Base-by-base conservation (phyloP, 2,113 vertebrate genomes). In the Tonatia bakeri region DNA sequence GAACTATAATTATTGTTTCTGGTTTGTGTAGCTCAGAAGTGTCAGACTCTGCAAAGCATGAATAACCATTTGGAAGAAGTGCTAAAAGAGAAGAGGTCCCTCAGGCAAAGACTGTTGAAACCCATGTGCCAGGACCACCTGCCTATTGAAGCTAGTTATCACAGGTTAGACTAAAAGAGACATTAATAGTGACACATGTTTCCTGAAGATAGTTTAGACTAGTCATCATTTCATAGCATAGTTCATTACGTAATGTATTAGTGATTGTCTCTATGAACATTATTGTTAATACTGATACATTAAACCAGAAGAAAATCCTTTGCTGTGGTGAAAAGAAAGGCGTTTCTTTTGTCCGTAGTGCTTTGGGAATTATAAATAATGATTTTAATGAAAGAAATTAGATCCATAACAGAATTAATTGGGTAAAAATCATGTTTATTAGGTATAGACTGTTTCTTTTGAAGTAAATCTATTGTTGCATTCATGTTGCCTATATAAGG, bases 11-110 rank as follows among this genome's bases (percentile, higher is more conserved):
- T 88, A 56, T 12, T 76, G 3, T 83, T 89, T 92, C 56, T 96
- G 87, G 20, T 95, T 98, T 98, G 69, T 96, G 17, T 75, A 99
- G 99, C 95, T 95, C 73, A 98, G 81, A 99, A 99, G 96, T 99
- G 98, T 3, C 91, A 99, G 10, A 87, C 85, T 81, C 86, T 99
- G 72, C 99, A 99, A 98, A 97, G 91, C 94, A 99, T 99, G 96
- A 99, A 98, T 45, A 97, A 61, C 36, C 99, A 99, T 96, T 98
- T 99, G 97, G 99, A 99, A 98, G 97, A 98, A 0, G 69, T 99
- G 19, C 96, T 99, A 86, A 99, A 98, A 94, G 98, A 99, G 64
- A 99, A 99, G 98, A 98, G 88, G 4, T 45, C 94, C 70, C 98
- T 99, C 80, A 98, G 98, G 45, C 99, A 99, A 97, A 99, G 98